Evolutionary conservation across 2,113 vertebrate genomes (phyloP), one percentile per base, ranked within the genome.

Genomic region (Oxygymnocypris stewartii): DNA sequence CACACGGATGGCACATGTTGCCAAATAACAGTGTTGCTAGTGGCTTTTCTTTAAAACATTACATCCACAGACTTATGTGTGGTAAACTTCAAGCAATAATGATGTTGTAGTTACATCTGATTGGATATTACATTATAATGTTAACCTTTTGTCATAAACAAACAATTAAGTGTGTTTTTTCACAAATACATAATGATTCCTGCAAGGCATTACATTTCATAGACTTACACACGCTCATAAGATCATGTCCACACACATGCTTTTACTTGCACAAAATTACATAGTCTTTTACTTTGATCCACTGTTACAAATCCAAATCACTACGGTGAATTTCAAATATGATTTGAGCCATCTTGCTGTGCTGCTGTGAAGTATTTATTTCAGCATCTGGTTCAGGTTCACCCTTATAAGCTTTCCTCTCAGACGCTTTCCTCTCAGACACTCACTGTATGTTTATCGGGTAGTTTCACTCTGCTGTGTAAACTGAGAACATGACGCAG

Each of bases 361-460:
- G 63, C 86, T 79, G 61, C 67, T 78, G 84, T 40, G 37, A 28
- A 61, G 23, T 25, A 35, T 86, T 81, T 59, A 74, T 86, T 84
- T 79, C 84, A 85, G 63, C 88, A 89, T 89, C 88, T 89, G 88
- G 71, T 91, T 89, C 85, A 87, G n/a, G 75, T 86, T 88, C 47
- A 63, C 31, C 79, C 54, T 28, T 78, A 59, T 35, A 78, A 65
- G n/a, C n/a, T n/a, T n/a, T n/a, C n/a, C n/a, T n/a, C n/a, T n/a
- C n/a, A n/a, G n/a, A n/a, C n/a, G 63, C 42, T 67, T 63, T 35
- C 51, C 59, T 84, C 74, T 59, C 54, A 28, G 84, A 28, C 13
- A 8, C 28, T 54, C 35, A 57, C 76, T 37, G 4, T 57, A n/a
- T 79, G 59, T 87, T 87, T 75, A n/a, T 42, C 61, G 31, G 51